Percentiles rank a stretch among this genome's conserved stretches.
These are phyloP conservation scores for Nesidiocoris tenuis DNA, from an alignment of 2,888 invertebrate genomes.

Conservation along the genomic window DNA sequence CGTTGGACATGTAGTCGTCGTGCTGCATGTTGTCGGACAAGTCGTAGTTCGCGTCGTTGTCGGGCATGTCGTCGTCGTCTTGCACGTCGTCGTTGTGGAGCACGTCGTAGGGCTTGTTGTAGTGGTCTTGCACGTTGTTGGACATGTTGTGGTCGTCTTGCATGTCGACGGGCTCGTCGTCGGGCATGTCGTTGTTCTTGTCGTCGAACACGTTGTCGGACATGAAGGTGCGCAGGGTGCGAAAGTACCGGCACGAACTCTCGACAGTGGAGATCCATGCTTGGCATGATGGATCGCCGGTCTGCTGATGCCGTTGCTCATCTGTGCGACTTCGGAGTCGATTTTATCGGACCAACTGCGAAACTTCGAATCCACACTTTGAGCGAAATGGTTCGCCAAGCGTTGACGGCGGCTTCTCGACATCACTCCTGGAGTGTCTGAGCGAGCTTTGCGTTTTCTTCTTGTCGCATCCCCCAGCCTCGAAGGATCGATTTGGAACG, in stretches of 20 bases:
- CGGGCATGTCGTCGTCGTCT: background rate
- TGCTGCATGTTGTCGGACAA: background rate
- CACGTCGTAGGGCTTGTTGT: background rate
- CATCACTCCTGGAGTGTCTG: background rate
- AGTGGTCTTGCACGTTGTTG: background rate
- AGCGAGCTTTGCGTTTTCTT: background rate
- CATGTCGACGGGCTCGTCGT: background rate
- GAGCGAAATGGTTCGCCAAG: background rate
- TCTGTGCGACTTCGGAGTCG: background rate
- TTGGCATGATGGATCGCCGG: too few relatives aligned
- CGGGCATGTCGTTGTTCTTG: background rate
- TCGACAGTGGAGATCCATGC: too few relatives aligned
- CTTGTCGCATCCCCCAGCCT: background rate
- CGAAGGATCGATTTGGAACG: slow-evolving; percentile 13
- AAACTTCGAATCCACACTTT: background rate
- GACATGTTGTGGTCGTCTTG: background rate
- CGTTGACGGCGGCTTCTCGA: background rate
- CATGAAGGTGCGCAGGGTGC: background rate
- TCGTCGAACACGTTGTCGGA: slow-evolving; percentile 1
- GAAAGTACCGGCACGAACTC: background rate
- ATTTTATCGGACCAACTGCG: background rate
- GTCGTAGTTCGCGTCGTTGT: background rate
- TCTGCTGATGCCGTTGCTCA: background rate
- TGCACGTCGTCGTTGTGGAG: background rate
- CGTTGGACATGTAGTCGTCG: background rate